Evolutionary conservation across 2,797 vertebrate species (phyloP).

Genomic region (Sebastes vulpes): DNA sequence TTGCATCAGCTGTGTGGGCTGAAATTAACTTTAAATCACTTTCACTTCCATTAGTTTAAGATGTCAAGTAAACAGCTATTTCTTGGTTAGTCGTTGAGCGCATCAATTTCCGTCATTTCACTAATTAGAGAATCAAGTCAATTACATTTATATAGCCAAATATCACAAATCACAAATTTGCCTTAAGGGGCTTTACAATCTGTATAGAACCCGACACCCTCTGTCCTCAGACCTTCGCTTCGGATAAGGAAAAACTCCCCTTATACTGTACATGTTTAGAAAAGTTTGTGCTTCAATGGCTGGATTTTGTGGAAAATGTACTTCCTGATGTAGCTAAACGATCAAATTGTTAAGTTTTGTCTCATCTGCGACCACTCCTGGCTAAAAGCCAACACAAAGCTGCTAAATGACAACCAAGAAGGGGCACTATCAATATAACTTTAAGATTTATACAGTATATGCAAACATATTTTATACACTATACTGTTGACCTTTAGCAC

Average conservation of each 20-base stretch:
- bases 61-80: neutral
- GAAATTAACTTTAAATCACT: conserved; percentile 1
- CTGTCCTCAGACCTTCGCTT: neutral
- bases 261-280: neutral
- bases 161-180: neutral
- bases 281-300: neutral
- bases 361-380: neutral
- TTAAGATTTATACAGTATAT: neutral
- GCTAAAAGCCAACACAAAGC: neutral
- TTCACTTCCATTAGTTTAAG: neutral
- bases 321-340: neutral
- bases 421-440: neutral
- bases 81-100: neutral
- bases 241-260: neutral
- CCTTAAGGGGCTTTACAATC: neutral
- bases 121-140: neutral
- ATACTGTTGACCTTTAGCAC: neutral
- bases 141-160: neutral
- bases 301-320: neutral
- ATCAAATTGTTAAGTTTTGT: neutral
- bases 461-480: neutral
- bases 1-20: neutral
- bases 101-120: neutral
- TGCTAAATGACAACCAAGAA: neutral
- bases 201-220: neutral